phyloP scores from a whole-genome alignment of 2,888 invertebrate species.

The Teinopalpus imperialis region DNA sequence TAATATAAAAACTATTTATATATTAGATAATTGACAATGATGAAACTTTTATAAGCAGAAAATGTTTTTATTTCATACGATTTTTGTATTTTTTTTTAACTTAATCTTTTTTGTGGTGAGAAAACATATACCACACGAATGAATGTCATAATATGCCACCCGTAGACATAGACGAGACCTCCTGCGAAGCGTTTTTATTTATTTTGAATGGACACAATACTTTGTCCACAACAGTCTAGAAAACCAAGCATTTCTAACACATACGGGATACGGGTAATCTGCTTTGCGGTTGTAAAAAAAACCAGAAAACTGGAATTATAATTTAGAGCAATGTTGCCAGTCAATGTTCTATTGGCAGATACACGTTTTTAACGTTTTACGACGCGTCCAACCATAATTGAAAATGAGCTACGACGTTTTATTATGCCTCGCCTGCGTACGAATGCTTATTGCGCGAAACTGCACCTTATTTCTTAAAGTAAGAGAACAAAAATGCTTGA shows the following conservation, averaged over 20 bases:
- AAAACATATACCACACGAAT: slow-evolving; percentile 3
- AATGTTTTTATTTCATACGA: too few species aligned
- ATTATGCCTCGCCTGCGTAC: slow-evolving; percentile 3
- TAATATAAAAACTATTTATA: too few species aligned
- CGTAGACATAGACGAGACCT: slow-evolving; percentile 27
- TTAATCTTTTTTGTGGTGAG: too few species aligned
- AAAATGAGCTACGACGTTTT: slow-evolving; percentile 41
- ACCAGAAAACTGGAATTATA: slow-evolving; percentile 34
- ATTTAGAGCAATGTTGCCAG: slow-evolving; percentile 38
- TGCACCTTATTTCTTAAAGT: not conserved
- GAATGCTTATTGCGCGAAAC: not conserved
- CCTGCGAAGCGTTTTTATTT: slow-evolving; percentile 20
- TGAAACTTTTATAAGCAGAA: too few species aligned
- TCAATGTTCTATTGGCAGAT: slow-evolving; percentile 39
- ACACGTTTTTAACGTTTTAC: slow-evolving; percentile 39
- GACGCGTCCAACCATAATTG: slow-evolving; percentile 44
- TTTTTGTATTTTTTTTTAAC: too few species aligned
- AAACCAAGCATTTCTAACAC: slow-evolving; percentile 45
- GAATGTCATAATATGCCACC: slow-evolving; percentile 13
- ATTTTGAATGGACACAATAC: slow-evolving; percentile 26
- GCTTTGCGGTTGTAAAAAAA: slow-evolving; percentile 58
- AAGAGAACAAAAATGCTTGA: not conserved
- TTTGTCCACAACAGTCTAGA: slow-evolving; percentile 32
- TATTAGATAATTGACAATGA: too few species aligned
- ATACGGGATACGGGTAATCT: slow-evolving; percentile 75